phyloP scores from a whole-genome alignment of 2,797 vertebrate genomes.

The Synaphobranchus kaupii region DNA sequence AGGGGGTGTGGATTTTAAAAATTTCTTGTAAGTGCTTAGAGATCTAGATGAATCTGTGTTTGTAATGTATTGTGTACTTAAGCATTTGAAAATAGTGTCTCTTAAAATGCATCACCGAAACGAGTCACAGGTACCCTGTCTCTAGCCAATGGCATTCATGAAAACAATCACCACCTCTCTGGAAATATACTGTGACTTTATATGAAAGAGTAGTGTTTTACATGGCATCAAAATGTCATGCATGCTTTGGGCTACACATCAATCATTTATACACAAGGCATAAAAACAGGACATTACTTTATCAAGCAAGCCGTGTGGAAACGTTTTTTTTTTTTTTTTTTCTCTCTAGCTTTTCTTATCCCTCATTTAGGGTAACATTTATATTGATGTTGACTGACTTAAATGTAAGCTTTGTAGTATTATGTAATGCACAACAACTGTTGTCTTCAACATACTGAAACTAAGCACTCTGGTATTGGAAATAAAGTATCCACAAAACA shows the following conservation, averaged over 20 bases:
- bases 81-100: neutral
- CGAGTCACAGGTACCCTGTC: neutral
- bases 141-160: slow-evolving; percentile 1
- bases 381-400: neutral
- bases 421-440: neutral
- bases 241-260: slow-evolving; percentile 12
- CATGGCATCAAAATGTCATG: neutral
- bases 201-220: neutral
- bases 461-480: neutral
- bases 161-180: slow-evolving; percentile 26
- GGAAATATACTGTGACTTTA: neutral
- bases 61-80: neutral
- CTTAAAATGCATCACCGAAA: slow-evolving; percentile 2
- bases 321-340: neutral
- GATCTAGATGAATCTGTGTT: neutral
- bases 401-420: neutral
- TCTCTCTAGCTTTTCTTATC: neutral
- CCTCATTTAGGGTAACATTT: neutral
- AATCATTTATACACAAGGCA: slow-evolving; percentile 21
- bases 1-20: neutral
- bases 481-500: neutral
- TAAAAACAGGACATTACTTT: neutral
- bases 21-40: slow-evolving; percentile 9
- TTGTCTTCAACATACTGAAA: neutral
- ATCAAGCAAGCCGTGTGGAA: neutral